Conservation (phyloP, 2,888 invertebrate genomes). For the Diachrysia chrysitis region DNA sequence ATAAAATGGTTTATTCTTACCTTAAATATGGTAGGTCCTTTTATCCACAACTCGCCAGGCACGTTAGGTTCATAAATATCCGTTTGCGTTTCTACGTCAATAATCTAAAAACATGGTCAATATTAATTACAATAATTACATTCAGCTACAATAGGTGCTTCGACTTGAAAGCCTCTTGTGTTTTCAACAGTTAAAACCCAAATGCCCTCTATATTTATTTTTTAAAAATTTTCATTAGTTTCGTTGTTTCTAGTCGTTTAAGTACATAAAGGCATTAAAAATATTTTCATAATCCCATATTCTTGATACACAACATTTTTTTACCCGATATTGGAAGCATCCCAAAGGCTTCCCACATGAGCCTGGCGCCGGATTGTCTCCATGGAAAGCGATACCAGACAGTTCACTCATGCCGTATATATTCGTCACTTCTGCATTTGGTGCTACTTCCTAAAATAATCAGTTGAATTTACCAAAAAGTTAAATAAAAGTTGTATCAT, state of each 20-base stretch:
- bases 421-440: constrained; percentile 69
- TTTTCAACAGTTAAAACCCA: too few species aligned
- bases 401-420: constrained; percentile 80
- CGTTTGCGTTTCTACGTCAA: constrained; percentile 79
- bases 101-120: constrained; percentile 74
- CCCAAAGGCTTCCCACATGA: constrained; percentile 72
- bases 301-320: too few species aligned
- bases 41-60: constrained; percentile 86
- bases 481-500: too few species aligned
- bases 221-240: too few species aligned
- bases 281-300: too few species aligned
- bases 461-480: not conserved
- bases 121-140: constrained; percentile 11
- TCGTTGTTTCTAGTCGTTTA: too few species aligned
- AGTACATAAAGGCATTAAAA: too few species aligned
- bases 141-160: not conserved
- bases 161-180: too few species aligned
- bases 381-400: constrained; percentile 65
- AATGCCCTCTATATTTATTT: too few species aligned
- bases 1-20: constrained; percentile 65
- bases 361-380: constrained; percentile 55
- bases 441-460: constrained; percentile 66
- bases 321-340: constrained; percentile 73
- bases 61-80: constrained; percentile 80
- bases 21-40: constrained; percentile 82